Conservation (phyloP, 2,113 vertebrate genomes). For the Panthera uncia region DNA sequence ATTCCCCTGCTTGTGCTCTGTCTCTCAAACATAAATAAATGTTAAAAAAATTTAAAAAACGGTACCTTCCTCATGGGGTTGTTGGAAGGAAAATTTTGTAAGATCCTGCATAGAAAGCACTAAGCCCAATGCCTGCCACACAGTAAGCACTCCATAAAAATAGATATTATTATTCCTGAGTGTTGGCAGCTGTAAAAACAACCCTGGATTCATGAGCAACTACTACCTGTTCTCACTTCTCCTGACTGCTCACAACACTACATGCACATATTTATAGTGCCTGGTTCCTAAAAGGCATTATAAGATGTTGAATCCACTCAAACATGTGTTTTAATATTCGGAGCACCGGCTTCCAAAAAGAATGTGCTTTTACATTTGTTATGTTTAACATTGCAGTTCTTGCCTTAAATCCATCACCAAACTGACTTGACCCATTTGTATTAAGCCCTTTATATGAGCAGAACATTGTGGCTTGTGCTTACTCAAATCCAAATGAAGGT, state of each 20-base stretch:
- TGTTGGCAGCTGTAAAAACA: neutral
- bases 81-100: neutral
- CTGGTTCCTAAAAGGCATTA: neutral
- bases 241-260: neutral
- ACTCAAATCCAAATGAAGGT: constrained; percentile 67
- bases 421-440: constrained; percentile 30
- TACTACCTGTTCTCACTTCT: neutral
- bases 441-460: constrained; percentile 32
- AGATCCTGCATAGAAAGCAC: neutral
- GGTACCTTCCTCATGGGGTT: neutral
- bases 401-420: constrained; percentile 46
- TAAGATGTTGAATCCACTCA: neutral
- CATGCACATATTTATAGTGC: neutral
- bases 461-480: constrained; percentile 1
- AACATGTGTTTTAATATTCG: neutral
- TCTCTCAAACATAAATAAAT: too few relatives aligned
- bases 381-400: neutral
- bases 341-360: neutral
- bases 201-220: neutral
- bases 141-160: neutral
- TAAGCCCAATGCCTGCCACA: neutral
- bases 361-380: neutral
- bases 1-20: too few relatives aligned
- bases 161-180: neutral
- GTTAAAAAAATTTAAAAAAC: neutral